These are phyloP conservation scores for Sebastes fasciatus DNA, from an alignment of 2,113 vertebrate species.

Conservation along the genomic window DNA sequence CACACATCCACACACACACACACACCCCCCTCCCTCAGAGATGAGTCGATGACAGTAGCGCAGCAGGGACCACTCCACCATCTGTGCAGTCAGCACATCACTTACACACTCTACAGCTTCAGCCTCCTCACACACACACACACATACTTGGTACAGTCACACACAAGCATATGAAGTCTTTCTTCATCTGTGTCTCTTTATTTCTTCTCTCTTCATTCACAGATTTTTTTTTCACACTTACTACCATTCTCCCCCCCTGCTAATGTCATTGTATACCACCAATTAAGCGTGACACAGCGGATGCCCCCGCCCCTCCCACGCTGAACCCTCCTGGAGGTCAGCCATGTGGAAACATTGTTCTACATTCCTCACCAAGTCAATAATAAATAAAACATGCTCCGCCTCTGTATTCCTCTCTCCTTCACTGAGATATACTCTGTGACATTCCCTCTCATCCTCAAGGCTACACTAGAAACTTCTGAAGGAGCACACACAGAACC, in stretches of 20 bases:
- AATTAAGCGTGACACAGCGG: conserved; percentile 78
- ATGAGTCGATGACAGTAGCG: conserved; percentile 78
- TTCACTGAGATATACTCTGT: conserved; percentile 11
- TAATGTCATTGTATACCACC: conserved; percentile 71
- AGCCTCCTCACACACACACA: conserved; percentile 27
- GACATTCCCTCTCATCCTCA: conserved; percentile 43
- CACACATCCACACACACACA: conserved; percentile 34
- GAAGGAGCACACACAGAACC: not conserved
- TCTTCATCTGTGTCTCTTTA: conserved; percentile 33
- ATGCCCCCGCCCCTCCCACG: conserved; percentile 64
- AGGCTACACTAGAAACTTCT: conserved; percentile 41
- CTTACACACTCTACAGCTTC: conserved; percentile 64
- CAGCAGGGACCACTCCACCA: conserved; percentile 83
- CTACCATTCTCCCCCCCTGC: conserved; percentile 42
- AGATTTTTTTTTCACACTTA: conserved; percentile 46
- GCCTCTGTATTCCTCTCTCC: conserved; percentile 52
- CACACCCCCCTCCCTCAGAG: conserved; percentile 57
- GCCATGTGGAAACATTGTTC: conserved; percentile 86
- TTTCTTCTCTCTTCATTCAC: conserved; percentile 46
- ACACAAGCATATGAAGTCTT: conserved; percentile 35
- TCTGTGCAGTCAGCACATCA: conserved; percentile 84
- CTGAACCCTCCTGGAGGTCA: conserved; percentile 75
- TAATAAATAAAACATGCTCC: conserved; percentile 84
- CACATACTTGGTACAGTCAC: conserved; percentile 18
- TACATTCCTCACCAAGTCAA: conserved; percentile 82